Conservation (phyloP, 2,113 vertebrate genomes). For the Amazona guildingii region DNA sequence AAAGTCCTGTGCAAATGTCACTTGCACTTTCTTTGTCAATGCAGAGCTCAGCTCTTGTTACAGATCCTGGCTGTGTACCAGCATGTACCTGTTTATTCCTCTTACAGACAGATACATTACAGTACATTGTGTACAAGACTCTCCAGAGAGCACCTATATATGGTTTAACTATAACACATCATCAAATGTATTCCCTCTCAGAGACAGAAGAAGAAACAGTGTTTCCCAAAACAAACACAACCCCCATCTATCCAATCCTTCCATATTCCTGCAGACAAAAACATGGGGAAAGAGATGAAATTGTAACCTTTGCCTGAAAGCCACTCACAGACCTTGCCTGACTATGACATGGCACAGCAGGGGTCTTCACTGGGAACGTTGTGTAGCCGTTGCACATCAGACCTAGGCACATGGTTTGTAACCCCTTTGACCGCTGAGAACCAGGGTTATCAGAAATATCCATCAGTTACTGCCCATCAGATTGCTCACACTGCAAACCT, state of each 20-base stretch:
- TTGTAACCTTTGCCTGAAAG: background rate
- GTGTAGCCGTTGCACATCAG: rapidly evolving
- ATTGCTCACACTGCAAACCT: background rate
- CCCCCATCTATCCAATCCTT: background rate
- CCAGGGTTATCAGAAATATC: background rate
- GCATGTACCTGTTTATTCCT: background rate
- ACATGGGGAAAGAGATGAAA: background rate
- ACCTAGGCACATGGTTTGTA: background rate
- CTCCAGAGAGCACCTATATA: background rate
- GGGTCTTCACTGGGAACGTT: background rate
- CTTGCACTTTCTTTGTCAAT: background rate
- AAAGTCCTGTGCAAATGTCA: background rate
- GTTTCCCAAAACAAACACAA: background rate
- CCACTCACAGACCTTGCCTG: background rate
- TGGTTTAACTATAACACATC: background rate
- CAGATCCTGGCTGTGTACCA: background rate
- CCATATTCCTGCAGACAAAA: background rate
- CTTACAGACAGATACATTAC: background rate
- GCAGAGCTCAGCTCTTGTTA: background rate
- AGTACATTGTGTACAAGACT: background rate
- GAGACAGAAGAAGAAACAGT: background rate
- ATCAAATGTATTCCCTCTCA: background rate
- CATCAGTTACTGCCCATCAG: background rate
- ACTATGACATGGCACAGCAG: background rate
- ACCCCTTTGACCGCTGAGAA: background rate